A percentile compares a stretch with the other conserved stretches of the same genome.
Evolutionary conservation across 1,140 invertebrate species (phyloP).

Genomic region (Sesamia nonagrioides): DNA sequence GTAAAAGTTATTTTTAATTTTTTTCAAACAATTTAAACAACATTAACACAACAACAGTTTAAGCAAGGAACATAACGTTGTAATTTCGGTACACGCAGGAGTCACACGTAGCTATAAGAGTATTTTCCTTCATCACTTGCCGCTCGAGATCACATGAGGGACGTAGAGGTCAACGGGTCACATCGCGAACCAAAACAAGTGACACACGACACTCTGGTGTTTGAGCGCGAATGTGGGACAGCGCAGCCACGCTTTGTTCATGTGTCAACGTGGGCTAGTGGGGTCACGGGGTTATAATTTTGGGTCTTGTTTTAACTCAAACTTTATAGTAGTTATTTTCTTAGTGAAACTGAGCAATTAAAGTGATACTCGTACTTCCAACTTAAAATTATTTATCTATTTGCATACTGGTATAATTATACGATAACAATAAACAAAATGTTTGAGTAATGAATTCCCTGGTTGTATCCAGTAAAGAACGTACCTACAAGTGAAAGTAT

Average conservation of each 20-base stretch:
- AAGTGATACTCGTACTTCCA: too few species aligned
- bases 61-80: too few species aligned
- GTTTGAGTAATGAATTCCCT: too few species aligned
- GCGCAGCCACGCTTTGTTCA: not conserved
- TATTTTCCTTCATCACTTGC: not conserved
- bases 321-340: not conserved
- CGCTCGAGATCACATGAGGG: not conserved
- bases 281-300: not conserved
- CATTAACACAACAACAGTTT: too few species aligned
- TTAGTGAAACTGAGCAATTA: not conserved
- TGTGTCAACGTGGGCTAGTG: not conserved
- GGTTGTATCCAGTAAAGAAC: not conserved
- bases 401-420: too few species aligned
- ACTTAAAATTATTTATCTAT: too few species aligned
- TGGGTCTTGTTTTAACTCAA: not conserved
- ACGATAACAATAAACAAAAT: too few species aligned
- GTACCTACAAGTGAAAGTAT: not conserved
- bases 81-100: too few species aligned
- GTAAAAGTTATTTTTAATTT: too few species aligned
- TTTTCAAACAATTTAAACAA: too few species aligned
- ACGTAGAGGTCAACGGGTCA: not conserved
- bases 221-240: slow-evolving; percentile 9
- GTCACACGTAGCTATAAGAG: not conserved
- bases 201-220: not conserved
- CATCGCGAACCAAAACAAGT: not conserved